Conservation (phyloP, 2,888 invertebrate species). For the Stenodema calcarata region DNA sequence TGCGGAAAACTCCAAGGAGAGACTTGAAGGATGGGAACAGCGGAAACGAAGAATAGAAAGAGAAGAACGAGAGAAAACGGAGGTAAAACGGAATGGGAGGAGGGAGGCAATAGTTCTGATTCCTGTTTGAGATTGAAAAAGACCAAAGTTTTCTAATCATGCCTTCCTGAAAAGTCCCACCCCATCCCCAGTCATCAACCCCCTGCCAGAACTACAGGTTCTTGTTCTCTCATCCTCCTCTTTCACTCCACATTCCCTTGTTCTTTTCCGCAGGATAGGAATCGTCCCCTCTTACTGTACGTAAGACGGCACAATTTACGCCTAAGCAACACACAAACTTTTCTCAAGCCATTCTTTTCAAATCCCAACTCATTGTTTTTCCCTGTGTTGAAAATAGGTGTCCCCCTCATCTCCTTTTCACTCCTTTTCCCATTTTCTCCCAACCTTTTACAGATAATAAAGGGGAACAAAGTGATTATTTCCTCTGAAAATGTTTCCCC, state of each 20-base stretch:
- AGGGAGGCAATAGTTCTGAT: constrained; percentile 42
- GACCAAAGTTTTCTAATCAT: constrained; percentile 50
- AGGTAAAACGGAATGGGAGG: neutral
- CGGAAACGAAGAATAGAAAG: neutral
- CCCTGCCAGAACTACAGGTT: constrained; percentile 4
- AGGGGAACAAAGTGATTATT: neutral
- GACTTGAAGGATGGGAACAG: neutral
- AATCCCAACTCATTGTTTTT: constrained; percentile 21
- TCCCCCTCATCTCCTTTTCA: neutral
- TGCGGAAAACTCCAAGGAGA: neutral
- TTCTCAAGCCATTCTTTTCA: constrained; percentile 29
- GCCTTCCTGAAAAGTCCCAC: constrained; percentile 39
- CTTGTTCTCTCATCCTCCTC: constrained; percentile 4
- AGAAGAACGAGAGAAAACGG: neutral
- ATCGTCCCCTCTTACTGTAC: neutral
- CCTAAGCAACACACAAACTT: constrained; percentile 25
- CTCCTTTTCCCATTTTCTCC: neutral
- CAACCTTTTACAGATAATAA: neutral
- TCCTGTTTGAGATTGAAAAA: constrained; percentile 50
- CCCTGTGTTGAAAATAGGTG: neutral
- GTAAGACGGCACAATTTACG: constrained; percentile 24
- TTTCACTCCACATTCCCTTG: constrained; percentile 6
- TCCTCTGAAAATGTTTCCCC: neutral
- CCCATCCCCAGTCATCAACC: neutral
- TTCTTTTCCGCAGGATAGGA: neutral